Evolutionary conservation across 2,888 invertebrate species (phyloP), one percentile per base, ranked within the genome.

Genomic region (Tyria jacobaeae): DNA sequence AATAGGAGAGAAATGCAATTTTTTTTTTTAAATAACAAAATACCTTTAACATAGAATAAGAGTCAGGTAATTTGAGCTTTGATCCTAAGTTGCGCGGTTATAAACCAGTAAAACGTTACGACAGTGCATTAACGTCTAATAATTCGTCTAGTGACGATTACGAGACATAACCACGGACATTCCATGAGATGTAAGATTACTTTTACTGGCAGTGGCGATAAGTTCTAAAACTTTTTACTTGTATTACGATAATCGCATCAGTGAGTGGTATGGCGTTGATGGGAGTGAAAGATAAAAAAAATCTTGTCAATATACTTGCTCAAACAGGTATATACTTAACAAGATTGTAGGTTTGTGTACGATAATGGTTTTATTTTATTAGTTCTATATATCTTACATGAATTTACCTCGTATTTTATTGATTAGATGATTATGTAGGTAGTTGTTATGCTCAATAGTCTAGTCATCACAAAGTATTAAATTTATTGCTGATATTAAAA

Each of bases 291-390:
- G 90, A 92, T 91, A 90, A 89, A 87, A 85, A 81, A 86, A 82
- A 82, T 79, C 87, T 85, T 89, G 87, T 92, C 90, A 88, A 90
- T 89, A 90, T 82, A 82, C 82, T 77, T 83, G 82, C 85, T 86
- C 84, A 81, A 82, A 85, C 81, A 80, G 74, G 82, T 83, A 72
- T 79, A 83, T 86, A 89, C 87, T 88, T 88, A 90, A 90, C 87
- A 86, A 91, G 89, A 90, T 90, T 87, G 88, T 88, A 80, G 83
- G 84, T 86, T 80, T 85, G 80, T 85, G 78, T 78, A 78, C 69
- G 84, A 87, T 90, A 91, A 89, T 89, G 85, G 89, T 79, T 82
- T 85, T 88, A 85, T 86, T 87, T 88, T 87, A 88, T 88, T 88
- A 81, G 76, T 74, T 73, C 73, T 78, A 76, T 82, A 79, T 83